Conservation (phyloP, 2,797 vertebrate species). For the Alouatta caraya region DNA sequence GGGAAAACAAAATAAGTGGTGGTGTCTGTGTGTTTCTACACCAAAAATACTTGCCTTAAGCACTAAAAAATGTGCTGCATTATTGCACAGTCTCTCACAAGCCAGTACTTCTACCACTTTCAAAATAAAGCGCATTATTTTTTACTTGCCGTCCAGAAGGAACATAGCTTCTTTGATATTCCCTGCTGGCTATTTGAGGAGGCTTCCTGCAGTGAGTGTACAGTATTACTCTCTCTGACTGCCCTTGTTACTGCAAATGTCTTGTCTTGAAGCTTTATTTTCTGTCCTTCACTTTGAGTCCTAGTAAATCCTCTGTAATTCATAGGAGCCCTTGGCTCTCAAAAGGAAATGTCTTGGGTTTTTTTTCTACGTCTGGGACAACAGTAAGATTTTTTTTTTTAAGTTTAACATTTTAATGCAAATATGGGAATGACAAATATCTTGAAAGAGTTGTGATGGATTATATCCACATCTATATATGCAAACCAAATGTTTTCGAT, state of each 20-base stretch:
- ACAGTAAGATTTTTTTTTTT: conserved; percentile 57
- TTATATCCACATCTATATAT: not conserved
- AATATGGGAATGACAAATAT: not conserved
- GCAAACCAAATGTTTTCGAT: not conserved
- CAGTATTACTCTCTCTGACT: not conserved
- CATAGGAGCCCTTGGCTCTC: conserved; percentile 2
- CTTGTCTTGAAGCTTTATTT: conserved; percentile 65
- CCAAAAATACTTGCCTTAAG: not conserved
- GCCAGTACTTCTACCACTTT: not conserved
- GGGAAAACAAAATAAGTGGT: not conserved
- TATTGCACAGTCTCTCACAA: not conserved
- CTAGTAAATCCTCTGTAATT: conserved; percentile 66
- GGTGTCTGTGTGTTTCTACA: rapidly evolving
- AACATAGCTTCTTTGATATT: not conserved
- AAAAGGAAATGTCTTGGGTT: conserved; percentile 27
- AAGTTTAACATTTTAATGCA: conserved; percentile 77
- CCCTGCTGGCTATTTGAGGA: not conserved
- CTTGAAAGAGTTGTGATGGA: not conserved
- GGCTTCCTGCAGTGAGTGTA: not conserved
- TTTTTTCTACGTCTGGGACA: not conserved
- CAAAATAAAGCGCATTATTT: not conserved
- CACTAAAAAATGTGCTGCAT: not conserved
- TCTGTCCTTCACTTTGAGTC: conserved; percentile 47
- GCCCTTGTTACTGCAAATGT: conserved; percentile 50
- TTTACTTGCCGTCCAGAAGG: not conserved